Base-by-base conservation (phyloP, 2,113 vertebrate genomes). In the Gymnobelideus leadbeateri region DNA sequence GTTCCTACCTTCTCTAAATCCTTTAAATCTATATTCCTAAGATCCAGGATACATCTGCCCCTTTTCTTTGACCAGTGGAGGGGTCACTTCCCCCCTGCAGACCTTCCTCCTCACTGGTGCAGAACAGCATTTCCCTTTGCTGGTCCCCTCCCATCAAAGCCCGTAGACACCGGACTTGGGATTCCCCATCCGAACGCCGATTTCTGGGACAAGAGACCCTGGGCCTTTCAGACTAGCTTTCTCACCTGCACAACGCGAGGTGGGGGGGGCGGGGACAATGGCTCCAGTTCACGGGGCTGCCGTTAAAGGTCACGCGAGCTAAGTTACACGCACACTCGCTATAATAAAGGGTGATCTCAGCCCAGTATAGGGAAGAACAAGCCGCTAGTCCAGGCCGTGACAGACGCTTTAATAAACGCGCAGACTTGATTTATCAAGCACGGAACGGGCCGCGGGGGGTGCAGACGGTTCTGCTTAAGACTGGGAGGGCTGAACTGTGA, bases 381-480 rank as follows among this genome's bases (percentile, higher is more conserved):
- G 28, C 14, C n/a, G n/a, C 61, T 19, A n/a, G 57, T 11, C 31
- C 3, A 77, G 61, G 4, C 61, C 14, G 7, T n/a, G 7, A 77
- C 1, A n/a, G 31, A 19, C 61, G 16, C 37, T 7, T 77, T 37
- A n/a, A n/a, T n/a, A n/a, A n/a, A 68, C 7, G 6, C 37, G 19
- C 21, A 84, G 16, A 84, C 28, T n/a, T 57, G 53, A 53, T 24
- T 53, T 53, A 53, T 37, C 31, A 37, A 31, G 37, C 12, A 21
- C 2, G n/a, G 16, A 1, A 2, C 3, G 19, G 37, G 16, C n/a
- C 43, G 16, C 0, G 19, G 6, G 23, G 19, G 16, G 19, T 2
- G 5, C 12, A 16, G 61, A n/a, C 1, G 37, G 31, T 37, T 68
- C 55, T 31, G 31, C 37, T 43, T 23, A 43, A 23, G n/a, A 84